These are phyloP conservation scores for Numenius phaeopus DNA, from an alignment of 2,797 vertebrate genomes.

Conservation along the genomic window DNA sequence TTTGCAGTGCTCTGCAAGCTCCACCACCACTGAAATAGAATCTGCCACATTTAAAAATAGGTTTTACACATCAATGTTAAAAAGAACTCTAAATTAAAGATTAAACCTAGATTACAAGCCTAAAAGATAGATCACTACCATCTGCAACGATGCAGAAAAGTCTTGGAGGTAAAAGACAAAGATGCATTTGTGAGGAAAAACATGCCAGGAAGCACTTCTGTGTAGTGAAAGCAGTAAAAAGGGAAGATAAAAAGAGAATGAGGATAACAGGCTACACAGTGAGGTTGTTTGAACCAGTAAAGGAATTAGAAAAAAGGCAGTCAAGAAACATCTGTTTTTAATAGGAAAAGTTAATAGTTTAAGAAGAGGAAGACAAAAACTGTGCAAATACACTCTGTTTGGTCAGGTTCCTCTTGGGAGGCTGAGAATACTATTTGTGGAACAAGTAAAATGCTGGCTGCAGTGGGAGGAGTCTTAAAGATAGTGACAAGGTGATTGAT, in stretches of 20 bases:
- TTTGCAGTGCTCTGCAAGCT: not conserved
- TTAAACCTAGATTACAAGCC: not conserved
- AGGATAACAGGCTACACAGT: not conserved
- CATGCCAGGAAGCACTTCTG: not conserved
- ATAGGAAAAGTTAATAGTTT: not conserved
- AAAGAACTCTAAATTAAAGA: conserved; percentile 12
- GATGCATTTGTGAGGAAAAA: not conserved
- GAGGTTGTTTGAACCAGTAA: not conserved
- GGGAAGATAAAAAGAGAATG: not conserved
- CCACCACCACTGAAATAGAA: not conserved
- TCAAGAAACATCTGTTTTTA: not conserved
- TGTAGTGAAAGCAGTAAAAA: not conserved
- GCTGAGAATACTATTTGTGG: not conserved
- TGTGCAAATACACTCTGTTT: not conserved
- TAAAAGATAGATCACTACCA: not conserved
- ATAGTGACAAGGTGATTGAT: not conserved
- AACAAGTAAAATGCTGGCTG: not conserved
- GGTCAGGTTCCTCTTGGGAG: not conserved
- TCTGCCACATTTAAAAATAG: not conserved
- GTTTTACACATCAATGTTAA: not conserved
- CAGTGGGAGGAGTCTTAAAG: not conserved
- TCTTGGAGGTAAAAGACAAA: not conserved
- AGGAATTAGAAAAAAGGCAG: not conserved
- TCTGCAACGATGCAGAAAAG: not conserved
- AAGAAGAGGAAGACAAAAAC: not conserved